Evolutionary conservation across 2,888 invertebrate species (phyloP), one percentile per base, ranked within the genome.

Genomic region (Agonopterix heracliana): DNA sequence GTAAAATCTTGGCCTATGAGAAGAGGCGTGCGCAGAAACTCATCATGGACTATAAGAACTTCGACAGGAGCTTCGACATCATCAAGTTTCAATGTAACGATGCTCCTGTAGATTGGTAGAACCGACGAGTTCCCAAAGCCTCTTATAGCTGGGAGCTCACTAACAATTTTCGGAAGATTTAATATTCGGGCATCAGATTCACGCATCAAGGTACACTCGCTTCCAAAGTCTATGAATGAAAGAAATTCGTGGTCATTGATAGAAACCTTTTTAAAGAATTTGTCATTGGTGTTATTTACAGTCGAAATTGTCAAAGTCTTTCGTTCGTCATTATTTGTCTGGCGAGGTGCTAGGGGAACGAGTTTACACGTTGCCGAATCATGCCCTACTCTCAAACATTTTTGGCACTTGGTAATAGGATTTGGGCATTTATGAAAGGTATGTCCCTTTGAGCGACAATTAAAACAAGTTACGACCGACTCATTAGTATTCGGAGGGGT

Each of bases 1-100:
- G 50, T 50, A 13, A 54, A 54, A 34, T 53, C 26, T 40, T 53
- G 53, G 1, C 53, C 53, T 0, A 53, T n/a, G 1, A 53, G n/a
- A 7, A 53, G 9, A 1, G 53, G 36, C 4, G 45, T 45, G 1
- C 42, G 41, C 17, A 53, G 10, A 26, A 43, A 50, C 9, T 50
- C 41, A 34, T 41, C 44, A n/a, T 35, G 7, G 2, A 50, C 48
- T 3, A 53, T 38, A 2, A 50, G 45, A 0, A 48, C 43, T 4
- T 48, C 45, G 2, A 53, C 9, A 2, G 1, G 1, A 2, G 46
- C 36, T 17, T 50, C 50, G 0, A 53, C 47, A 1, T 50, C 48
- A 9, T 53, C 53, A 2, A 53, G 3, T 40, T 47, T 53, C 34
- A 48, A 0, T 3, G 7, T 34, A 1, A 47, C 13, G 3, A 12